Evolutionary conservation across 2,797 vertebrate genomes (phyloP).

Genomic region (Moxostoma hubbsi): DNA sequence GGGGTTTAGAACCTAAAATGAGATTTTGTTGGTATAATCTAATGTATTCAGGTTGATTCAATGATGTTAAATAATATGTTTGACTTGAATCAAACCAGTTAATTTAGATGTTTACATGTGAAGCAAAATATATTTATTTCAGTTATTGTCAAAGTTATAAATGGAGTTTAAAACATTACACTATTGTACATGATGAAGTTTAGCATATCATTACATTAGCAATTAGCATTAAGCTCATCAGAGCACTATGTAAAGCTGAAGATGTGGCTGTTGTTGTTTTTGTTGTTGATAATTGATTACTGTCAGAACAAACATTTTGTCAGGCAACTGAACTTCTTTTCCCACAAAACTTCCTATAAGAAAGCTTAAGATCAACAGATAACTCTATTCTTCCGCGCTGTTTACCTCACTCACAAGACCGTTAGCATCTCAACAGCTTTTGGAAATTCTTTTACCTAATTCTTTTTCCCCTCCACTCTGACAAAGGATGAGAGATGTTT

Average conservation of each 20-base stretch:
- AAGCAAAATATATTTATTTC: neutral
- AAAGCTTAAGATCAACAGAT: conserved; percentile 45
- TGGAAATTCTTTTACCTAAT: conserved; percentile 61
- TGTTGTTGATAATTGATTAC: conserved; percentile 49
- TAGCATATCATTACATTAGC: conserved; percentile 3
- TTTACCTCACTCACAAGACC: conserved; percentile 53
- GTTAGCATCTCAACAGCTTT: conserved; percentile 65
- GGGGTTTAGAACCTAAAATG: too few relatives aligned
- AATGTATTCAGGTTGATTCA: too few relatives aligned
- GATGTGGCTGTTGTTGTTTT: conserved; percentile 35
- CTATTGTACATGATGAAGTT: neutral
- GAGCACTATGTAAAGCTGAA: conserved; percentile 26
- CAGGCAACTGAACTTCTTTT: conserved; percentile 48
- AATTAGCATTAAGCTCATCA: conserved; percentile 35
- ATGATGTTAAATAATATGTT: too few relatives aligned
- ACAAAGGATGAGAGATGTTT: conserved; percentile 71
- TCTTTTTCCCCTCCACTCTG: conserved; percentile 50
- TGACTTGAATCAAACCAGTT: too few relatives aligned
- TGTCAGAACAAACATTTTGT: conserved; percentile 53
- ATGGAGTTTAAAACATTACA: neutral
- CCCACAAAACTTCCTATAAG: conserved; percentile 58
- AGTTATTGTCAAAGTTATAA: neutral
- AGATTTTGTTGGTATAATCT: too few relatives aligned
- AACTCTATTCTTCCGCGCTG: conserved; percentile 40
- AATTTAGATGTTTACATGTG: neutral